Conservation (phyloP, 2,888 invertebrate genomes). For the Oscheius sp. region DNA sequence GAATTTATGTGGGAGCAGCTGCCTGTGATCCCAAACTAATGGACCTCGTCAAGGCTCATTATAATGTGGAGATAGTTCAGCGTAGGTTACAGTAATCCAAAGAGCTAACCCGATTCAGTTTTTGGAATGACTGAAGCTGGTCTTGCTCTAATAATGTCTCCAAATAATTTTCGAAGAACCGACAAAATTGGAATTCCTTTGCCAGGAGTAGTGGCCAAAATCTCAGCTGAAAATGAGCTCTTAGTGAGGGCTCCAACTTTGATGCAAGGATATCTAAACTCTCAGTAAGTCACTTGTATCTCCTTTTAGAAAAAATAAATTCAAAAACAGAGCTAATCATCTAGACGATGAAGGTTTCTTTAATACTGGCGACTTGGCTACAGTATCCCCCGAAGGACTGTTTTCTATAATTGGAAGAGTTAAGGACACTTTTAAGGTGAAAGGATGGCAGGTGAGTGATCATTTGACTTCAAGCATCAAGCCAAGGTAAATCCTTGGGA, state of each 20-base stretch:
- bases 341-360: constrained; percentile 31
- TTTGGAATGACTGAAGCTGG: constrained; percentile 64
- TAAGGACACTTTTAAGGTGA: constrained; percentile 58
- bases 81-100: too few relatives aligned
- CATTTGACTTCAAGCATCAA: too few relatives aligned
- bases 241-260: constrained; percentile 44
- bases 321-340: background rate
- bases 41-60: background rate
- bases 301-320: background rate
- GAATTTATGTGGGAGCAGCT: constrained; percentile 53
- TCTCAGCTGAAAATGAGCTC: constrained; percentile 33
- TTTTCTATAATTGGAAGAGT: constrained; percentile 41
- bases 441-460: constrained; percentile 47
- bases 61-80: constrained; percentile 28
- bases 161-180: constrained; percentile 25
- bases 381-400: constrained; percentile 17
- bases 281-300: background rate
- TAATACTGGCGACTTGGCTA: constrained; percentile 35
- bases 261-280: constrained; percentile 36
- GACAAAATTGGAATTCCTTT: constrained; percentile 37
- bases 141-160: constrained; percentile 48
- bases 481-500: constrained; percentile 48
- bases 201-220: background rate
- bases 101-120: too few relatives aligned
- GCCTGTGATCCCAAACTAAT: constrained; percentile 4